Evolutionary conservation across 23 tunicate genomes (phyloP).

Genomic region (Aplidium turbinatum): DNA sequence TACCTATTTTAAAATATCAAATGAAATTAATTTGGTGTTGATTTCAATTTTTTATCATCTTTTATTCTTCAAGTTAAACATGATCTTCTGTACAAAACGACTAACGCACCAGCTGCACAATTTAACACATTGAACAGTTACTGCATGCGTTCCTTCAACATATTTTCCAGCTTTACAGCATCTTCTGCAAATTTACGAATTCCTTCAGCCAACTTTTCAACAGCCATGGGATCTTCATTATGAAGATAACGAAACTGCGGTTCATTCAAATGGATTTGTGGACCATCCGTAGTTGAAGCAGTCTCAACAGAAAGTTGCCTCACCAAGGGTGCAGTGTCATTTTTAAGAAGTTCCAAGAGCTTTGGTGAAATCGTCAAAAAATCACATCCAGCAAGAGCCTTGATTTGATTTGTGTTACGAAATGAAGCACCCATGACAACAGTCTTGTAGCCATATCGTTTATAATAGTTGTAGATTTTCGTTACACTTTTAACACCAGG

Average conservation of each 20-base stretch:
- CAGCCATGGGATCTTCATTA: slow-evolving; percentile 93
- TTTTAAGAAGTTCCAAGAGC: slow-evolving; percentile 61
- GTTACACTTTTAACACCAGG: slow-evolving; percentile 89
- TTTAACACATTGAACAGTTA: too few relatives aligned
- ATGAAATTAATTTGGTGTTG: too few relatives aligned
- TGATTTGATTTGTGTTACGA: slow-evolving; percentile 83
- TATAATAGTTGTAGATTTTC: slow-evolving; percentile 90
- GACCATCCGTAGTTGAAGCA: slow-evolving; percentile 17
- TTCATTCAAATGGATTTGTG: slow-evolving; percentile 59
- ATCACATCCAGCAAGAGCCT: slow-evolving; percentile 93
- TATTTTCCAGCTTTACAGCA: slow-evolving; percentile 84
- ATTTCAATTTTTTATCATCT: too few relatives aligned
- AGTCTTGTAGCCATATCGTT: slow-evolving; percentile 73
- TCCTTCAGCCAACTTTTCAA: slow-evolving; percentile 89
- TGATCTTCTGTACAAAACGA: too few relatives aligned
- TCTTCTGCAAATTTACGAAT: slow-evolving; percentile 84
- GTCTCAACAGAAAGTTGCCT: slow-evolving; percentile 39
- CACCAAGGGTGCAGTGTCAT: slow-evolving; percentile 32
- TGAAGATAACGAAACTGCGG: slow-evolving; percentile 64
- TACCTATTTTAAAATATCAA: too few relatives aligned
- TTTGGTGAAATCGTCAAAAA: slow-evolving; percentile 90
- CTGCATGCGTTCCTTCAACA: too few relatives aligned
- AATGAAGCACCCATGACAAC: slow-evolving; percentile 97
- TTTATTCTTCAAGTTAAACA: too few relatives aligned
- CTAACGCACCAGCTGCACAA: too few relatives aligned